Evolutionary conservation across 1,140 invertebrate species (phyloP).

Genomic region (Pomacea maculata): DNA sequence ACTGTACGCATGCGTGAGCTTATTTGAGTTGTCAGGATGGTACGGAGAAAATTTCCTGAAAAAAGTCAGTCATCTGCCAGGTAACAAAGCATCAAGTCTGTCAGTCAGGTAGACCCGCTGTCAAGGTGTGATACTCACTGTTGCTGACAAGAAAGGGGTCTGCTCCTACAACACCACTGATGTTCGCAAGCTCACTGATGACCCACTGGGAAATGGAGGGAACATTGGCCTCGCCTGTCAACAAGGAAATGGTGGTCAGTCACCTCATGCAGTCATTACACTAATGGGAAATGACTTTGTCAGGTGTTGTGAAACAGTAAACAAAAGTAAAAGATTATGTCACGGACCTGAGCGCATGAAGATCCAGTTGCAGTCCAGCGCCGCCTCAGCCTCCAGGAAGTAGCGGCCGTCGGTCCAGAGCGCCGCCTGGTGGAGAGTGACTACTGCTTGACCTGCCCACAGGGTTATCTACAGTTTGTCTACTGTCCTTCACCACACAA

Average conservation of each 20-base stretch:
- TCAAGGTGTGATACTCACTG: slow-evolving; percentile 60
- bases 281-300: too few relatives aligned
- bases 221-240: slow-evolving; percentile 74
- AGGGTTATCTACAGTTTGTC: background rate
- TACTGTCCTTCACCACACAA: too few relatives aligned
- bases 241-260: background rate
- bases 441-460: slow-evolving; percentile 76
- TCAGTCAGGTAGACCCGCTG: background rate
- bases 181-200: slow-evolving; percentile 71
- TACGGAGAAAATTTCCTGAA: too few relatives aligned
- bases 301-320: too few relatives aligned
- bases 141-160: slow-evolving; percentile 81
- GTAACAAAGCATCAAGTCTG: background rate
- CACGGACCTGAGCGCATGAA: slow-evolving; percentile 77
- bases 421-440: slow-evolving; percentile 80
- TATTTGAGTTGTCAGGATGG: too few relatives aligned
- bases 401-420: slow-evolving; percentile 98
- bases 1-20: too few relatives aligned
- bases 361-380: slow-evolving; percentile 67
- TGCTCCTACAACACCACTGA: slow-evolving; percentile 76
- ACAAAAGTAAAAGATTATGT: too few relatives aligned
- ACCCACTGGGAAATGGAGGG: slow-evolving; percentile 81
- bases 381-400: slow-evolving; percentile 76
- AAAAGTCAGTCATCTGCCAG: background rate
- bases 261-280: slow-evolving; percentile 4